Evolutionary conservation across 2,113 vertebrate species (phyloP), one percentile per base, ranked within the genome.

Genomic region (Peromyscus polionotus): DNA sequence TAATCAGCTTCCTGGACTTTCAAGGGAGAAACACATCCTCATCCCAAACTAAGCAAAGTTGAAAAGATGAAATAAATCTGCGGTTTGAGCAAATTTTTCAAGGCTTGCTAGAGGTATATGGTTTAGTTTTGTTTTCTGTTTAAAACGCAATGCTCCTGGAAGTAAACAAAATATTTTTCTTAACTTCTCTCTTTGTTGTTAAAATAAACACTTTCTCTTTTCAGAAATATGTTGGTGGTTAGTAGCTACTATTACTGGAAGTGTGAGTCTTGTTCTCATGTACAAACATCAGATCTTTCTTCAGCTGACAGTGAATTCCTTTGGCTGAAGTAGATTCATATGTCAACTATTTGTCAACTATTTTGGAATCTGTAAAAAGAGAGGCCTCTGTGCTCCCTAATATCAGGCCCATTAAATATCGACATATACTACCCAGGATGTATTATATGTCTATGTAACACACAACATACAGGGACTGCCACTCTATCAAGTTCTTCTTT

Each of bases 131-230:
- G 61, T 81, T 92, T 54, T 84, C 76, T 75, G 42, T 93, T 87
- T 61, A 63, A 61, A 87, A 80, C 76, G 73, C 95, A 94, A 96
- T 85, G 45, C 83, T 94, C 59, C 67, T 97, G 93, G 95, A 95
- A 93, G 88, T 26, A 51, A 63, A 95, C 45, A 70, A 97, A 97
- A 54, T 94, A 90, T 45, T 90, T 90, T 96, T 97, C 92, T 91
- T 90, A 97, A 97, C 90, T 96, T 75, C 22, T 86, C 54, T 87
- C 88, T 73, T 83, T 96, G 59, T 91, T 94, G 89, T 92, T 94
- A 96, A 96, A 97, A 94, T 90, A 93, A 94, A 42, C 33, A 96
- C 93, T 97, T 96, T 97, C 93, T 94, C 93, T 97, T 96, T 97
- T 97, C 67, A 96, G 91, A 97, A 96, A 94, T 22, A 68, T 93